A percentile compares a stretch with the other conserved stretches of the same genome.
Evolutionary conservation across 2,113 vertebrate genomes (phyloP).

Genomic region (Sturnira hondurensis): DNA sequence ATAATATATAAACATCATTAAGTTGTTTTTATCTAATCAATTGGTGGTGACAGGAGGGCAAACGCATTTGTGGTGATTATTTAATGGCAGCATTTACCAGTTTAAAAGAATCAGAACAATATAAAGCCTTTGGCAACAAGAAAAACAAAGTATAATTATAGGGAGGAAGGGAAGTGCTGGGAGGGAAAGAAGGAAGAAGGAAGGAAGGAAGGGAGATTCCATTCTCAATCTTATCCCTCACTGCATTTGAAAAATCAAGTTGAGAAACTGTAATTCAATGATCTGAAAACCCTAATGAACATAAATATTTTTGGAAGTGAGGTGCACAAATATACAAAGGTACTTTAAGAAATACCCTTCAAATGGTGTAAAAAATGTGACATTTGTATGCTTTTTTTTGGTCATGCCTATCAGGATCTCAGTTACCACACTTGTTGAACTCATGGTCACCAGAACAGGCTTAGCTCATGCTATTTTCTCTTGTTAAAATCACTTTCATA

Average conservation of each 20-base stretch:
- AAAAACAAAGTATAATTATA: not conserved
- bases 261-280: not conserved
- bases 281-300: not conserved
- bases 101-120: not conserved
- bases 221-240: not conserved
- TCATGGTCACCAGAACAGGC: not conserved
- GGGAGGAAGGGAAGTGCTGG: not conserved
- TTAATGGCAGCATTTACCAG: not conserved
- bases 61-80: not conserved
- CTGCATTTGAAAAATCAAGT: not conserved
- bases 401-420: not conserved
- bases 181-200: not conserved
- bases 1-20: not conserved
- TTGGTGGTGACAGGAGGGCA: not conserved
- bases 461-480: not conserved
- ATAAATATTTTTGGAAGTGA: not conserved
- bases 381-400: not conserved
- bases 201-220: not conserved
- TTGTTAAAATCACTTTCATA: not conserved
- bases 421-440: not conserved
- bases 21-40: not conserved
- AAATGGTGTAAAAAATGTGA: not conserved
- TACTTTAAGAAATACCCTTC: not conserved
- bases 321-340: not conserved
- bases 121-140: not conserved